phyloP scores from a whole-genome alignment of 2,888 invertebrate genomes.

The Papilio elwesi region DNA sequence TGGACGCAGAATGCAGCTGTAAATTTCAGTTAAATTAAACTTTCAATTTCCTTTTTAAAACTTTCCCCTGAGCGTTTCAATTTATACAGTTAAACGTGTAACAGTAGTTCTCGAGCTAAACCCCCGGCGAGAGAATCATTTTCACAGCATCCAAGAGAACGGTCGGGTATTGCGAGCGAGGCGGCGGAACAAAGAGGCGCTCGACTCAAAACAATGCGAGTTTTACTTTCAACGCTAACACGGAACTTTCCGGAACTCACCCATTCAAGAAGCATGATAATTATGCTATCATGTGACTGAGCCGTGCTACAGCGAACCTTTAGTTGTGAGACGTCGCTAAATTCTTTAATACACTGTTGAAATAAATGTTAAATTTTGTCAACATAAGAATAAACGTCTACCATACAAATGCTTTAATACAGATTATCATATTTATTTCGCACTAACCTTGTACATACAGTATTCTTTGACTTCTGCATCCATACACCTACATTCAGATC shows the following conservation, averaged over 20 bases:
- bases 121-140: constrained; percentile 28
- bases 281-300: constrained; percentile 33
- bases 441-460: too few relatives aligned
- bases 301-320: constrained; percentile 8
- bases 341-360: constrained; percentile 21
- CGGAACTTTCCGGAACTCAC: constrained; percentile 20
- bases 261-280: constrained; percentile 29
- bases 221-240: constrained; percentile 26
- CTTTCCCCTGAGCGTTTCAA: constrained; percentile 25
- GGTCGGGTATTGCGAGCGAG: background rate
- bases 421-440: too few relatives aligned
- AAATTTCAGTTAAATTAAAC: constrained; percentile 11
- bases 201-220: constrained; percentile 34
- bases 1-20: background rate
- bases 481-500: too few relatives aligned
- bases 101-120: constrained; percentile 31
- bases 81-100: constrained; percentile 37
- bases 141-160: constrained; percentile 17
- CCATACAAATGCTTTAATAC: too few relatives aligned
- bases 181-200: constrained; percentile 26
- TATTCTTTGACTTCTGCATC: too few relatives aligned
- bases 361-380: background rate
- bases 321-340: constrained; percentile 16
- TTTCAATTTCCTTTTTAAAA: constrained; percentile 35
- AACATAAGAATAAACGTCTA: too few relatives aligned